Conservation (phyloP, 1,140 invertebrate genomes). For the Macrobrachium nipponense region DNA sequence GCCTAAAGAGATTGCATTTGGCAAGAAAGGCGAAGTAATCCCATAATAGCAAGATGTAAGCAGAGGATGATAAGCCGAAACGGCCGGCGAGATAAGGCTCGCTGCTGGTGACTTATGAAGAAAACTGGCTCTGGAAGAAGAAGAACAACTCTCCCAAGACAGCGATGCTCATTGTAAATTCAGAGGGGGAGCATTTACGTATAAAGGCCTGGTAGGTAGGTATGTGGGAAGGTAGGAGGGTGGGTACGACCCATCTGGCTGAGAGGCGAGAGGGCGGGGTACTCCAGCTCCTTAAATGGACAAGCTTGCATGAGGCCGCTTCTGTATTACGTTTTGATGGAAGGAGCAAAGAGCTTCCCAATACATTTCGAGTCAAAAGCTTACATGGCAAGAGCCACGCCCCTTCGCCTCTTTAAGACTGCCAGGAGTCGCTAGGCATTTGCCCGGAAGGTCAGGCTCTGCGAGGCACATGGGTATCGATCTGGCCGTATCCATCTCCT, state of each 20-base stretch:
- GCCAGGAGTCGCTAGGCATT: neutral
- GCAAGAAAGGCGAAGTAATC: slow-evolving; percentile 4
- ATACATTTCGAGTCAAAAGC: slow-evolving; percentile 44
- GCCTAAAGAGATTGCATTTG: neutral
- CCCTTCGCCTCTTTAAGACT: slow-evolving; percentile 6
- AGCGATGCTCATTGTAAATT: slow-evolving; percentile 33
- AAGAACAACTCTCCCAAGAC: neutral
- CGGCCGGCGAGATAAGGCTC: slow-evolving; percentile 8
- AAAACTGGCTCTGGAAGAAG: neutral
- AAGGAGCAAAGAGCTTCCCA: slow-evolving; percentile 34
- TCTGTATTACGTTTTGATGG: slow-evolving; percentile 54
- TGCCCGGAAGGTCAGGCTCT: no score
- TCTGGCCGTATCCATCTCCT: no score
- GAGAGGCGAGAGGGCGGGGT: slow-evolving; percentile 32
- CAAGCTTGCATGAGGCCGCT: slow-evolving; percentile 46
- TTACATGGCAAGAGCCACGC: slow-evolving; percentile 30
- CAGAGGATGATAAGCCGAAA: neutral
- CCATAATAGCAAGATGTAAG: neutral
- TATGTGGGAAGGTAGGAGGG: slow-evolving; percentile 4
- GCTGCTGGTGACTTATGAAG: slow-evolving; percentile 51
- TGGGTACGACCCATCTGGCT: slow-evolving; percentile 22
- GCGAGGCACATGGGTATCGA: no score
- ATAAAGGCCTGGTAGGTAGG: slow-evolving; percentile 20
- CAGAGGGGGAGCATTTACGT: slow-evolving; percentile 25
- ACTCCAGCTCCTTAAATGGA: slow-evolving; percentile 41